Percentiles rank a stretch among this genome's conserved stretches.
Evolutionary conservation across 1,140 invertebrate species (phyloP).

Genomic region (Colletes gigas): DNA sequence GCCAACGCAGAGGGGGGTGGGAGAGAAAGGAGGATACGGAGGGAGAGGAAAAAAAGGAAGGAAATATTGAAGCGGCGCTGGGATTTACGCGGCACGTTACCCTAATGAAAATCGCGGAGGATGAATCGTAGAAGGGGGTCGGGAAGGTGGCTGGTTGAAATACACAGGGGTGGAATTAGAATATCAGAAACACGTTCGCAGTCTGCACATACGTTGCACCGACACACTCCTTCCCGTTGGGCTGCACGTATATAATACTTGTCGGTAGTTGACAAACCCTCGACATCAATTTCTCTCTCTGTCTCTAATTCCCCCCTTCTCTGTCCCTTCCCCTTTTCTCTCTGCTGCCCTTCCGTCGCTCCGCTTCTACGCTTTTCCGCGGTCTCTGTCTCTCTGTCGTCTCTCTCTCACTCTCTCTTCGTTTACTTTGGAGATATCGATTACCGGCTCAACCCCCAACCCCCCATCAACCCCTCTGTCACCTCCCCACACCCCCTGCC

Average conservation of each 20-base stretch:
- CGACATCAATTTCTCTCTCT: slow-evolving; percentile 75
- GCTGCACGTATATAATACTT: slow-evolving; percentile 73
- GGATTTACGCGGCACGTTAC: slow-evolving; percentile 73
- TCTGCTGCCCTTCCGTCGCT: slow-evolving; percentile 24
- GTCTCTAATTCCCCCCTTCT: slow-evolving; percentile 60
- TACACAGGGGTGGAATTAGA: slow-evolving; percentile 75
- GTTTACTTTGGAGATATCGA: slow-evolving; percentile 81
- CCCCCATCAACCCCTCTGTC: slow-evolving; percentile 71
- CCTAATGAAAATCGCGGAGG: slow-evolving; percentile 77
- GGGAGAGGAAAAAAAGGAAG: background rate
- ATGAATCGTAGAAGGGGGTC: slow-evolving; percentile 51
- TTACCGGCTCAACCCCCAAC: slow-evolving; percentile 78
- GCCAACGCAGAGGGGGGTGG: background rate
- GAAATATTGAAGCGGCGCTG: slow-evolving; percentile 59
- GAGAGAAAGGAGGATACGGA: too few relatives aligned
- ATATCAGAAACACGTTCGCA: slow-evolving; percentile 70
- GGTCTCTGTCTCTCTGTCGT: slow-evolving; percentile 51
- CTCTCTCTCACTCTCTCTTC: slow-evolving; percentile 71
- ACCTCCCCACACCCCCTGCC: slow-evolving; percentile 66
- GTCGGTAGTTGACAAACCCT: slow-evolving; percentile 77
- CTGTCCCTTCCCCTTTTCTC: slow-evolving; percentile 27
- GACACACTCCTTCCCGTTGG: slow-evolving; percentile 35
- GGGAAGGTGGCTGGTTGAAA: slow-evolving; percentile 50
- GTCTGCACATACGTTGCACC: slow-evolving; percentile 53
- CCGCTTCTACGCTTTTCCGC: slow-evolving; percentile 16